Percentiles rank a stretch among this genome's conserved stretches.
phyloP scores from a whole-genome alignment of 2,888 invertebrate genomes.

The Anoplius nigerrimus region DNA sequence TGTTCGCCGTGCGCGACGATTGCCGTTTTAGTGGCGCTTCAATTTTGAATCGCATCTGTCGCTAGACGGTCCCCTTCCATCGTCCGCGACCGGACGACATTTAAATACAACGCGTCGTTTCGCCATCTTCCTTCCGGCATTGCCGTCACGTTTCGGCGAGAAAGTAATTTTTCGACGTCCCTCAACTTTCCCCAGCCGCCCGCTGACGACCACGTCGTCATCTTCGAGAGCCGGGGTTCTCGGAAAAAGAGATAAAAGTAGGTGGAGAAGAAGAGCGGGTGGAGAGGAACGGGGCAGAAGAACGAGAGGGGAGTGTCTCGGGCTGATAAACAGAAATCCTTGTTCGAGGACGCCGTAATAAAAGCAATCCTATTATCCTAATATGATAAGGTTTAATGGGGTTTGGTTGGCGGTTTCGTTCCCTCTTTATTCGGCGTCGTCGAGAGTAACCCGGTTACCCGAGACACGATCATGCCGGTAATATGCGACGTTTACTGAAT shows the following conservation, averaged over 20 bases:
- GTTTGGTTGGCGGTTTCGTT: conserved; percentile 34
- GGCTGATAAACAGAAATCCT: conserved; percentile 64
- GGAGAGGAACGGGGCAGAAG: conserved; percentile 27
- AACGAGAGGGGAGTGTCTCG: conserved; percentile 57
- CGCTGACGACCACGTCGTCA: conserved; percentile 13
- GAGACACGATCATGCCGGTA: neutral
- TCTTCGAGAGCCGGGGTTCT: conserved; percentile 30
- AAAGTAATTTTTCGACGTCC: conserved; percentile 49
- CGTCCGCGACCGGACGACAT: conserved; percentile 33
- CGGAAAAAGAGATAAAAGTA: conserved; percentile 12
- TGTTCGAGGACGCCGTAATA: conserved; percentile 56
- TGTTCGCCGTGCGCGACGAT: neutral
- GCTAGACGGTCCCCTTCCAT: conserved; percentile 20
- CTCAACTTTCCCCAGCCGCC: neutral
- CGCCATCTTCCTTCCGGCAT: conserved; percentile 51
- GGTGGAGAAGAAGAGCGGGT: neutral
- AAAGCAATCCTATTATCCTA: conserved; percentile 62
- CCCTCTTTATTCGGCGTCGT: conserved; percentile 18
- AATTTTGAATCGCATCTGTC: neutral
- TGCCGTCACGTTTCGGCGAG: conserved; percentile 49
- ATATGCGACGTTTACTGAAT: neutral
- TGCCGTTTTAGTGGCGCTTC: too few relatives aligned
- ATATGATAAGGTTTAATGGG: conserved; percentile 61
- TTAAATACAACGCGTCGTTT: conserved; percentile 53
- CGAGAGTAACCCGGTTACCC: conserved; percentile 18